Evolutionary conservation across 2,888 invertebrate species (phyloP), one percentile per base, ranked within the genome.

Genomic region (Emesis furor): DNA sequence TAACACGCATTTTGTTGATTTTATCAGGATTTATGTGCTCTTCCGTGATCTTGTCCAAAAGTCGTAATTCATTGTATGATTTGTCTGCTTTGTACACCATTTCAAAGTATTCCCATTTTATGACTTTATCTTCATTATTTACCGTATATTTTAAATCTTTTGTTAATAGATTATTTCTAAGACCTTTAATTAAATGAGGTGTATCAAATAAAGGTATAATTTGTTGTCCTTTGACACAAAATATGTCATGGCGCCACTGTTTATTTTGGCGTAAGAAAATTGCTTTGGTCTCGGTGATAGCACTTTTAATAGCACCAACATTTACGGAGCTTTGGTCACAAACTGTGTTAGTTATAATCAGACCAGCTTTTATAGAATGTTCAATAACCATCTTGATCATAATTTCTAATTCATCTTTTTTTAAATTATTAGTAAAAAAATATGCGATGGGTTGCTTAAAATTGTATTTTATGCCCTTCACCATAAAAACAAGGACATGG

Each of bases 391-490:
- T 78, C 79, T 76, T 88, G 12, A 89, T 79, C 7, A 83, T 55
- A 1, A 69, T 51, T 86, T 89, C 89, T 35, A 89, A 62, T n/a
- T 90, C 79, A n/a, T 10, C 0, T 78, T 85, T 86, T 0, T 83
- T 83, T 14, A 89, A 59, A 3, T 59, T 37, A 51, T 78, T 87
- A 0, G 89, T 89, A 42, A 90, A 90, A 73, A 88, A 90, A 74
- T 90, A 90, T 17, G 91, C 90, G 1, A 90, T 72, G 3, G 89
- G 89, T 62, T 90, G 89, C 24, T 90, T 89, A 69, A 85, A 85
- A 75, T 82, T 85, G 10, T 32, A 30, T 82, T 86, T 88, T 14
- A 90, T 59, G 0, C 89, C 88, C 72, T 89, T 90, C 0, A 90
- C 78, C 89, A 90, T 90, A 73, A 89, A 91, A 0, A 89, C 88